Percentiles rank a stretch among this genome's conserved stretches.
Conservation (phyloP, 1,140 invertebrate genomes). For the Zaprionus inermis region DNA sequence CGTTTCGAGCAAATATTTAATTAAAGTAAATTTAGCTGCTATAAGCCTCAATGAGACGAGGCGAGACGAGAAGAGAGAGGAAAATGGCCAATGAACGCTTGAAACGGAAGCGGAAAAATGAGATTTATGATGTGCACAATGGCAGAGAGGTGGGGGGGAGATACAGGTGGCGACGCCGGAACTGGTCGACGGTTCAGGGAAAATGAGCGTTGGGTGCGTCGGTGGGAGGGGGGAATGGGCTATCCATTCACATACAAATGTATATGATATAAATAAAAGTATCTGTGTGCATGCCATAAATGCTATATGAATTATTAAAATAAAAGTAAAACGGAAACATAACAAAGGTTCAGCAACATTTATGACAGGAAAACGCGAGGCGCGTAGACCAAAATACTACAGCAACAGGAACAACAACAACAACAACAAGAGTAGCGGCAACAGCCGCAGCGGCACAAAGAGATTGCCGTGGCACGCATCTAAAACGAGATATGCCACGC, state of each 20-base stretch:
- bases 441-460: constrained; percentile 56
- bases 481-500: constrained; percentile 81
- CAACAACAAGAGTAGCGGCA: constrained; percentile 21
- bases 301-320: constrained; percentile 81
- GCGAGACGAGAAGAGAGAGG: neutral
- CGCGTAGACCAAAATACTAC: constrained; percentile 45
- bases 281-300: constrained; percentile 74
- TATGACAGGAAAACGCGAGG: constrained; percentile 82
- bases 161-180: constrained; percentile 40
- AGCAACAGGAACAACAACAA: constrained; percentile 32
- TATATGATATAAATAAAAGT: constrained; percentile 57
- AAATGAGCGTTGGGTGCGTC: neutral
- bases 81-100: constrained; percentile 51
- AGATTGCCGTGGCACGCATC: constrained; percentile 79
- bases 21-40: constrained; percentile 32
- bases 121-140: constrained; percentile 79
- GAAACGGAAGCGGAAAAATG: constrained; percentile 77
- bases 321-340: constrained; percentile 82
- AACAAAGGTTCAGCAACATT: constrained; percentile 81
- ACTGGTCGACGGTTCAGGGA: constrained; percentile 6
- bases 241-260: constrained; percentile 45
- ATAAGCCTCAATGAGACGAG: constrained; percentile 2
- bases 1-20: constrained; percentile 30
- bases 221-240: neutral
- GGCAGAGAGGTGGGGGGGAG: constrained; percentile 18